phyloP scores from a whole-genome alignment of 2,888 invertebrate genomes.

The Pachydiplax longipennis region DNA sequence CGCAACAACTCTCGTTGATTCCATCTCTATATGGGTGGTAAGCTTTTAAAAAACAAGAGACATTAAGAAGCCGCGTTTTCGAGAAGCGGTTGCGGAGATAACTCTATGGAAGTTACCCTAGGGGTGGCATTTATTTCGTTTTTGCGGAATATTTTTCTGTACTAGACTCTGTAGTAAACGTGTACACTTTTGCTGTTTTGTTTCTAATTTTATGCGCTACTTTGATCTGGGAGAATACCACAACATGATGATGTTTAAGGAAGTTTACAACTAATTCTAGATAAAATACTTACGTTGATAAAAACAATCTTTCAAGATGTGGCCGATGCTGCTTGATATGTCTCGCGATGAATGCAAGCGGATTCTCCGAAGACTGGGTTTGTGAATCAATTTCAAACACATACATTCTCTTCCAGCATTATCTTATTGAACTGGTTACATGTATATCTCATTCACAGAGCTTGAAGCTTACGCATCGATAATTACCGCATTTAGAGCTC shows the following conservation, averaged over 20 bases:
- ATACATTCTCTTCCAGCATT: background rate
- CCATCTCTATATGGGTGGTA: background rate
- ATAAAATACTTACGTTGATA: background rate
- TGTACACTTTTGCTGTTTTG: background rate
- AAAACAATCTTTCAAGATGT: conserved; percentile 58
- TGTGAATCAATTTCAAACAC: conserved; percentile 50
- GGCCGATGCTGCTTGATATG: conserved; percentile 82
- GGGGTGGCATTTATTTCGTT: background rate
- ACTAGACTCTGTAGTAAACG: background rate
- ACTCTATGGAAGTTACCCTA: background rate
- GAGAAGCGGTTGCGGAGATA: background rate
- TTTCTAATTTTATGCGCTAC: background rate
- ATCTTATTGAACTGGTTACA: conserved; percentile 50
- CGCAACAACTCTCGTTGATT: no score
- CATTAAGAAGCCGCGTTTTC: background rate
- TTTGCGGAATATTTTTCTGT: background rate
- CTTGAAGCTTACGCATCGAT: conserved; percentile 91
- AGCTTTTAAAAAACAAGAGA: background rate
- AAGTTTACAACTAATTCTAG: background rate
- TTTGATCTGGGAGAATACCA: background rate
- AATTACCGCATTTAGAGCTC: conserved; percentile 89
- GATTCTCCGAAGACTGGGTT: conserved; percentile 86
- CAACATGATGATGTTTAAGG: background rate
- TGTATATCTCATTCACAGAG: conserved; percentile 67
- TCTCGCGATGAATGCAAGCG: conserved; percentile 89